These are phyloP conservation scores for Casuarius casuarius DNA, from an alignment of 2,113 vertebrate species.

Conservation along the genomic window DNA sequence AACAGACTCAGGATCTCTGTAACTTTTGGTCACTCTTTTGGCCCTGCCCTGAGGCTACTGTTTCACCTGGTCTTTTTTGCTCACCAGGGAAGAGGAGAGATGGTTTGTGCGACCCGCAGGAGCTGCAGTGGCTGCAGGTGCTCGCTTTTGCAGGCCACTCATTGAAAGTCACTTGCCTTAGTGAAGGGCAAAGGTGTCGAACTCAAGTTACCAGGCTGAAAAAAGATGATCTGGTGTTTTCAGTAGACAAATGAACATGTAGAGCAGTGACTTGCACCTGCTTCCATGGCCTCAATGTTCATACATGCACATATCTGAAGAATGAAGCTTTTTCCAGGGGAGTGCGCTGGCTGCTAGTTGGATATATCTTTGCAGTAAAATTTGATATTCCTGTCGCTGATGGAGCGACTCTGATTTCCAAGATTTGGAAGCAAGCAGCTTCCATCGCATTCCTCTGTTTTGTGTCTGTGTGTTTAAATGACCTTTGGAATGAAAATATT, in stretches of 20 bases:
- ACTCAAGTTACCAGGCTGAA: fast-evolving
- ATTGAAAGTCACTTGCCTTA: background rate
- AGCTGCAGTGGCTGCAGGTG: background rate
- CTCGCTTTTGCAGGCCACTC: background rate
- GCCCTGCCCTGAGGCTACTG: fast-evolving
- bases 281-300: background rate
- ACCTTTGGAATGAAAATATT: constrained; percentile 75
- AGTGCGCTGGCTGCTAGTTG: background rate
- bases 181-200: background rate
- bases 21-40: background rate
- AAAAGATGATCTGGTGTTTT: background rate
- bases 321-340: background rate
- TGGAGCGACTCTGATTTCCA: background rate
- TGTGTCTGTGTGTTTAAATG: constrained; percentile 5
- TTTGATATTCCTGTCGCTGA: background rate
- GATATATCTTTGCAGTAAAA: background rate
- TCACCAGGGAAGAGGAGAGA: background rate
- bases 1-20: background rate
- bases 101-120: background rate
- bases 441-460: background rate
- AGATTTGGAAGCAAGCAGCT: background rate
- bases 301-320: fast-evolving
- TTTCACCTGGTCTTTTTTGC: background rate
- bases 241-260: fast-evolving
- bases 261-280: too few species aligned